Evolutionary conservation across 2,888 invertebrate species (phyloP), one percentile per base, ranked within the genome.

Genomic region (Chelonus formosanus): DNA sequence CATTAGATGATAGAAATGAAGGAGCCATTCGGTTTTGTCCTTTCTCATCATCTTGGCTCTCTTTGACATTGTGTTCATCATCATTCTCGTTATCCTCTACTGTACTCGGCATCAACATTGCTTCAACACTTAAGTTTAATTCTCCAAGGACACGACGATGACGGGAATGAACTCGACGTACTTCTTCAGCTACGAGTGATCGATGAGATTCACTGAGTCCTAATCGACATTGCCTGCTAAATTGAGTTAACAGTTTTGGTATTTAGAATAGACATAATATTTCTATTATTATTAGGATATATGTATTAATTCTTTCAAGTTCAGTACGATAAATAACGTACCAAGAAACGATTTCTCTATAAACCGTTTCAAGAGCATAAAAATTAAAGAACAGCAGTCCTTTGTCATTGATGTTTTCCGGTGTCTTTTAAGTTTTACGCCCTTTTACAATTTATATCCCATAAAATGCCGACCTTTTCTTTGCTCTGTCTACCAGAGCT

Each of bases 81-180:
- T 86, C 85, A 34, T 86, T 86, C 75, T 85, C 85, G 71, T 82
- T 83, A 63, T 76, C 76, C 67, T 81, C 84, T 72, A 84, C 84
- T 73, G 89, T 89, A 78, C 91, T 89, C 20, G 94, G 95, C 95
- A 95, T 95, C 72, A 95, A 85, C 94, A 95, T 94, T 54, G 93
- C 94, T 85, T 95, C 95, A 53, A 93, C 92, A 75, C 94, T 92
- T 68, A 95, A 88, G 86, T 95, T 95, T 67, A 95, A 86, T 84
- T 95, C 94, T 53, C 93, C 94, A 71, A 95, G 87, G 74, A 94
- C 92, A 79, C 92, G 88, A 76, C 91, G 90, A 85, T 95, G 95
- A 65, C 92, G 89, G 71, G 90, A 91, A 83, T 94, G 94, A 58
- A 95, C 94, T 72, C 92, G 88, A 60, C 93, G 89, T 63, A 94